Base-by-base conservation (phyloP, 2,797 vertebrate species). In the Alauda arvensis region DNA sequence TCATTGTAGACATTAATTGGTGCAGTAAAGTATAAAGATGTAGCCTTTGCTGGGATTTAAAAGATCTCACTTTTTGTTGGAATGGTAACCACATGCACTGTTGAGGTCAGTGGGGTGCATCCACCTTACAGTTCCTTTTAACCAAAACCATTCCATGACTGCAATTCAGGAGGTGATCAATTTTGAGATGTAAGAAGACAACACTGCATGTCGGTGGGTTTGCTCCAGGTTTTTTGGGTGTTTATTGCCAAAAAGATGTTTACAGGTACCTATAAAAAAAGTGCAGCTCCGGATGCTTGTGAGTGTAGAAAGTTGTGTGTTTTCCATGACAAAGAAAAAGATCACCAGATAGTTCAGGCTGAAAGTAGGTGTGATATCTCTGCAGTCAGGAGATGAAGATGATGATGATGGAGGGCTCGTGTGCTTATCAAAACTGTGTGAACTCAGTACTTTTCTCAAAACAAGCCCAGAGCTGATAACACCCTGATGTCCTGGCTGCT, bases 1-100 rank as follows among this genome's bases (percentile, higher is more conserved):
- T 66, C 90, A 76, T 66, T 90, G 78, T 77, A 89, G 88, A 89
- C 19, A 4, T 69, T 92, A 91, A 94, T 91, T 93, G 72, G 78
- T 85, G 66, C 56, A 66, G 49, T 52, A 43, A 55, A 85, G 45
- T 48, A 65, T 33, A 69, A 83, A 86, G 77, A 77, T 25, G 28
- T 60, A 33, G 67, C 66, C 82, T 93, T 79, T 84, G 43, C 60
- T 74, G 82, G 63, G 78, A 56, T 80, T 80, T 83, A 52, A 83
- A 75, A 66, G n/a, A 63, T 16, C 20, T 68, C 45, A 23, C 75
- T 86, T 85, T n/a, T 71, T 72, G n/a, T 40, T 40, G 40, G 81
- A 77, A 31, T 9, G 34, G 59, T 91, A 92, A 14, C 69, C 26
- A 14, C 37, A 9, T 0, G 2, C 48, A 11, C 42, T 4, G 2